These are phyloP conservation scores for Agrotis segetum DNA, from an alignment of 2,888 invertebrate genomes.

Conservation along the genomic window DNA sequence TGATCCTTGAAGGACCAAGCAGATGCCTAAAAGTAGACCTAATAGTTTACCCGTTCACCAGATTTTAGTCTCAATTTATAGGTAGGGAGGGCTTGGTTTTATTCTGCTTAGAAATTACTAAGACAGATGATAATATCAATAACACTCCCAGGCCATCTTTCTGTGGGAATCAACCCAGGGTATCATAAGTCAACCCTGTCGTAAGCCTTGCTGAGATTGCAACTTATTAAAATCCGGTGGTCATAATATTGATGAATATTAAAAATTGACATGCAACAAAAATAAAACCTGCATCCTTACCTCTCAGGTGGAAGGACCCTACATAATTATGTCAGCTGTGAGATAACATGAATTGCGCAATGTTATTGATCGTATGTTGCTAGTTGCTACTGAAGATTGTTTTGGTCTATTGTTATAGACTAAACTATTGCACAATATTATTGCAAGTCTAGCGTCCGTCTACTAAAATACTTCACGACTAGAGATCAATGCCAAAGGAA, in stretches of 20 bases:
- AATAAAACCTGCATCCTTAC: background rate
- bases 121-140: too few species aligned
- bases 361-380: background rate
- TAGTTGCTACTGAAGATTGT: background rate
- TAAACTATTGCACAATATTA: constrained; percentile 5
- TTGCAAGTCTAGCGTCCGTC: background rate
- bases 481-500: background rate
- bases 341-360: background rate
- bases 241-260: background rate
- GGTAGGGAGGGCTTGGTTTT: too few species aligned
- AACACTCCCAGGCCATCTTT: too few species aligned
- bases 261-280: background rate
- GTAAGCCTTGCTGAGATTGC: background rate
- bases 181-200: too few species aligned
- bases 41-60: too few species aligned
- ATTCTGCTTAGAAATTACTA: too few species aligned
- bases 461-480: background rate
- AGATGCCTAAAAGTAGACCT: too few species aligned
- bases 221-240: background rate
- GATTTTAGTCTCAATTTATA: too few species aligned
- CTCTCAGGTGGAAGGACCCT: background rate
- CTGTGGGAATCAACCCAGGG: too few species aligned
- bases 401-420: background rate
- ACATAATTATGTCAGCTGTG: too few species aligned
- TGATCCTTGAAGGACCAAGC: too few species aligned